Evolutionary conservation across 2,797 vertebrate genomes (phyloP).

Genomic region (Knipowitschia caucasica): DNA sequence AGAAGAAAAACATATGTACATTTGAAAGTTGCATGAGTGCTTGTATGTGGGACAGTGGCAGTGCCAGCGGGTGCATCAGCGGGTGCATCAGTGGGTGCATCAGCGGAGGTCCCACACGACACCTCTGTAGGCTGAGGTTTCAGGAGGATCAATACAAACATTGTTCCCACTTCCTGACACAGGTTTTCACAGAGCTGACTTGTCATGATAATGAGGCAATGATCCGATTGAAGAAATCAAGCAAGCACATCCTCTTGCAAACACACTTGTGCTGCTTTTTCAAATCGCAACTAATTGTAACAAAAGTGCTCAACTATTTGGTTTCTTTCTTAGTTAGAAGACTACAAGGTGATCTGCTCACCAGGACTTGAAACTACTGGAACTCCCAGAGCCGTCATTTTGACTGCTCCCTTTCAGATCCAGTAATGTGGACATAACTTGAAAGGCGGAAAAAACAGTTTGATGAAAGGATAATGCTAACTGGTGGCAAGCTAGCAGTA

Average conservation of each 20-base stretch:
- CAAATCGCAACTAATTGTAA: no score
- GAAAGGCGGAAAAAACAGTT: no score
- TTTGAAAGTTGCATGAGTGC: neutral
- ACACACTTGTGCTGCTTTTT: neutral
- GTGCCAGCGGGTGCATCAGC: conserved; percentile 16
- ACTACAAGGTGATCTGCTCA: no score
- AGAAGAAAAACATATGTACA: neutral
- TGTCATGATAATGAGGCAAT: conserved; percentile 58
- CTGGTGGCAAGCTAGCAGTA: no score
- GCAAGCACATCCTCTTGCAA: conserved; percentile 42
- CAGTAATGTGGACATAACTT: no score
- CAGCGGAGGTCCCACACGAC: conserved; percentile 34
- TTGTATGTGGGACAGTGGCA: conserved; percentile 7
- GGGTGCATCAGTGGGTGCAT: conserved; percentile 11
- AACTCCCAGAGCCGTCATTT: no score
- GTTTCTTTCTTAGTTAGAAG: no score
- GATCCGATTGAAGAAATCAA: conserved; percentile 63
- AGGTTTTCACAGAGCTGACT: conserved; percentile 71
- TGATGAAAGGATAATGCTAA: no score
- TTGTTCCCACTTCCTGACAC: conserved; percentile 78
- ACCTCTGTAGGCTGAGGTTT: conserved; percentile 67
- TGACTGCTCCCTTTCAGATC: no score
- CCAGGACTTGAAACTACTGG: no score
- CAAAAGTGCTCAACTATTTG: no score
- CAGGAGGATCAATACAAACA: conserved; percentile 74